Base-by-base conservation (phyloP, 2,113 vertebrate species). In the Hypanus sabinus region DNA sequence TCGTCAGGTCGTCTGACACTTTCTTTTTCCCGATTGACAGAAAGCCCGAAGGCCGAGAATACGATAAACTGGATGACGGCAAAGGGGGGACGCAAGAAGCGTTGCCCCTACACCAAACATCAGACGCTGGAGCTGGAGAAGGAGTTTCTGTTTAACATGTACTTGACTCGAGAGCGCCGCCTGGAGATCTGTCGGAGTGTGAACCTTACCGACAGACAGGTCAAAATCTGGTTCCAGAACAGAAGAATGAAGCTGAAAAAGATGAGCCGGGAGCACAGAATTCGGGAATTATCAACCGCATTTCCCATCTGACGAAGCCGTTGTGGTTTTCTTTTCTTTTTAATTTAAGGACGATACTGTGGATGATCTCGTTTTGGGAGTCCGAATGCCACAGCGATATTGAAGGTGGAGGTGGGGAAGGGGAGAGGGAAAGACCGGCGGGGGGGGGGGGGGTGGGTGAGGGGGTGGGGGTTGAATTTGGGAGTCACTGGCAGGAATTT, bases 131-230 rank as follows among this genome's bases (percentile, higher is more conserved):
- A 95, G 94, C 94, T 95, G 75, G 94, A 94, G 71, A 94, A 95
- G 27, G 94, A 95, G 36, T 94, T 94, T 33, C 79, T 95, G 62
- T 94, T 95, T 71, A 93, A 94, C 88, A 88, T 94, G 94, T 94
- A 95, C 94, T 94, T 95, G 94, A 95, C 77, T 75, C 93, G 93
- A 95, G 96, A 97, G 96, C 96, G 97, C 96, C 96, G 94, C 96
- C 96, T 96, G 94, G 96, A 97, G 96, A 95, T 95, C 94, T 94
- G 94, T 83, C 57, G 68, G 55, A 94, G 94, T 60, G 80, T 95
- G 0, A 94, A 94, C 22, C 80, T 94, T 85, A 94, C 94, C 16
- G 94, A 95, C 90, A 94, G 95, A 16, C 94, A 94, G 93, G 95
- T 95, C 70, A 95, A 95, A 93, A 95, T 95, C 71, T 95, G 95